Evolutionary conservation across 2,888 invertebrate species (phyloP), one percentile per base, ranked within the genome.

Genomic region (Danaus chrysippus): DNA sequence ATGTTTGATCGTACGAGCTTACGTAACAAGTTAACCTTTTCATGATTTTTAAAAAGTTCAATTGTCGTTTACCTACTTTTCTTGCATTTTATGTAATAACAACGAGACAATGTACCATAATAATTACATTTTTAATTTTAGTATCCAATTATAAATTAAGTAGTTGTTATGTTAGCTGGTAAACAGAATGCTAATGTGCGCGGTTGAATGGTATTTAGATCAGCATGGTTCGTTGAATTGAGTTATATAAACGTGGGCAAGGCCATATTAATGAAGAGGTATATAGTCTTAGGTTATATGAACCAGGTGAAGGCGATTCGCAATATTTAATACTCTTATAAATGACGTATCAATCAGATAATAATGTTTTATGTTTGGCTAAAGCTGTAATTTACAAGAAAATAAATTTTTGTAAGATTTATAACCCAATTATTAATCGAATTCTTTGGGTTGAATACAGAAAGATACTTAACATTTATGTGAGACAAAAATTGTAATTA

Each of bases 1-100:
- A 64, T 58, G 43, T 59, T 53, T n/a, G 59, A 49, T 57, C 53
- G 42, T 57, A 54, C 55, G 58, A 52, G 59, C 62, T 66, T 66
- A 64, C 57, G 62, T 66, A 66, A 66, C 52, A 13, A 54, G 19
- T 52, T 62, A 56, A 63, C 66, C 64, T 64, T 63, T 56, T 13
- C 44, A 49, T 58, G 61, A 59, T 64, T 66, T 63, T 64, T 66
- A 59, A 63, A 61, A 64, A 66, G n/a, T 62, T 59, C 52, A 59
- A 64, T 55, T 58, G 55, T 52, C 6, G 42, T 55, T 49, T 49
- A 49, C 49, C 17, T 49, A 15, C 15, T n/a, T 49, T 49, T 17
- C 49, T 49, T 49, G 11, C 49, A 17, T 10, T 49, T 46, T 49
- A 49, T 17, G 49, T 17, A 49, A 34, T 34, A 34, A 34, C 23